Base-by-base conservation (phyloP, 2,888 invertebrate species). In the Vesta saturnalis region DNA sequence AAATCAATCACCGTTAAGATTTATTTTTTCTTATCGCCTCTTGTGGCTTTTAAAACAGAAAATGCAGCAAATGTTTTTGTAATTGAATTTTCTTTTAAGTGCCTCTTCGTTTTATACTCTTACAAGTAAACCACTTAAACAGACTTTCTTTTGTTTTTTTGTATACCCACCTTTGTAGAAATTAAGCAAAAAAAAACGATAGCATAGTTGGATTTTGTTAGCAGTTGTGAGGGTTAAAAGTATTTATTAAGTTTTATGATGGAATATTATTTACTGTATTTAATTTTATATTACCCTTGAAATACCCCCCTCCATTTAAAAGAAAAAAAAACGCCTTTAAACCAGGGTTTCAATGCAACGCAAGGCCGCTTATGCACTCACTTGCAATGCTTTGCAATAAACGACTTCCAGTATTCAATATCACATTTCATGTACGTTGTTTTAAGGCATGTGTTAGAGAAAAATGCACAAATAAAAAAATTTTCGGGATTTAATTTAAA, bases 311-410 rank as follows among this genome's bases (percentile, higher is more conserved):
- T 79, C 78, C 76, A 76, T 77, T 5, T 19, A 18, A 52, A n/a
- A 19, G 49, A 18, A 49, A 52, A 79, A 82, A 82, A 82, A 81
- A 81, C 79, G 78, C 78, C 80, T 80, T 78, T 79, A 77, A 73
- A 80, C 79, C 81, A 82, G 82, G 82, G 81, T 82, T 82, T 80
- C 80, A 77, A 67, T 78, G 76, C 77, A 74, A 73, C 73, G 77
- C 82, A 81, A 81, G 81, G 82, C 81, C 82, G 81, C 75, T 76
- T 77, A 78, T 78, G 78, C 77, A 78, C 76, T 77, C 77, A 76
- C 78, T 77, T 77, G 78, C 79, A 77, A 77, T 77, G 76, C 77
- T 74, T 72, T 73, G 73, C 74, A 72, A 73, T 73, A 75, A 74
- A 75, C 74, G 73, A 70, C 67, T 71, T 70, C 70, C 71, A 68